phyloP scores from a whole-genome alignment of 2,797 vertebrate genomes.

The Manis javanica region DNA sequence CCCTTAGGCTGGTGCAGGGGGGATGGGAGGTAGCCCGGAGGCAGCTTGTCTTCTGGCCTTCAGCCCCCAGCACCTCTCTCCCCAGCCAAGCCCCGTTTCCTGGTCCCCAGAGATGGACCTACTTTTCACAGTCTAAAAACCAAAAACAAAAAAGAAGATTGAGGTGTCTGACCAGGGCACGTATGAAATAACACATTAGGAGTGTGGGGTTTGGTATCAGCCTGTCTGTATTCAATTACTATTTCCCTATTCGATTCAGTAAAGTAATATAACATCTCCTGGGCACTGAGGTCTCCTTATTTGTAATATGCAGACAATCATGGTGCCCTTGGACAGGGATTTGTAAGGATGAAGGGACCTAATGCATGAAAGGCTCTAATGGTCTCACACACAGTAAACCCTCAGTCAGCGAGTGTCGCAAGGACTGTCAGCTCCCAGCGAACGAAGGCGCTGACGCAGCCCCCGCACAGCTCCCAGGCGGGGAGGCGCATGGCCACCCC shows the following conservation, averaged over 20 bases:
- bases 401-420: not conserved
- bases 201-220: not conserved
- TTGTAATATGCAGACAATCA: not conserved
- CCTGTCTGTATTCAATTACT: not conserved
- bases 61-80: not conserved
- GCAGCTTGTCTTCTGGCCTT: not conserved
- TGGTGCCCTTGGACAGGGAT: not conserved
- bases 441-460: not conserved
- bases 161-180: not conserved
- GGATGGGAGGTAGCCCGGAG: too few species aligned
- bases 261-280: not conserved
- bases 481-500: not conserved
- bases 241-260: not conserved
- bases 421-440: not conserved
- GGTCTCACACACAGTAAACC: not conserved
- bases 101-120: not conserved
- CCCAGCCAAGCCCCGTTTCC: not conserved
- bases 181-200: not conserved
- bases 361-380: not conserved
- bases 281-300: accelerated
- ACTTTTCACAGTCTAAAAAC: not conserved
- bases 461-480: not conserved
- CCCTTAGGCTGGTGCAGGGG: too few species aligned
- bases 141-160: not conserved
- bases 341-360: not conserved